Percentiles rank a stretch among this genome's conserved stretches.
phyloP scores from a whole-genome alignment of 2,797 vertebrate genomes.

The Bufotes viridis region DNA sequence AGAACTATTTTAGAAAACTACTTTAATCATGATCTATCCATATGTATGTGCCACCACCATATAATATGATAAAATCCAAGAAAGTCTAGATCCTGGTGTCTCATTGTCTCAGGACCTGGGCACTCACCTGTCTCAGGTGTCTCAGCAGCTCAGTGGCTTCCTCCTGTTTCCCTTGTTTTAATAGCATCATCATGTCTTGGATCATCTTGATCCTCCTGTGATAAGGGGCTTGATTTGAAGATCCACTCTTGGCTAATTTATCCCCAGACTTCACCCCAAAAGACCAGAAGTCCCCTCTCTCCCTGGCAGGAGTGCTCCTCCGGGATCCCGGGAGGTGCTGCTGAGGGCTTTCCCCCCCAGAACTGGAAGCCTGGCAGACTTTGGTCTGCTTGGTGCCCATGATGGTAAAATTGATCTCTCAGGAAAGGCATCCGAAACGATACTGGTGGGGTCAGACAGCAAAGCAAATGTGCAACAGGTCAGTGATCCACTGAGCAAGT shows the following conservation, averaged over 20 bases:
- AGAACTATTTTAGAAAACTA: background rate
- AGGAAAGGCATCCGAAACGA: conserved; percentile 39
- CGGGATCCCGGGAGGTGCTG: conserved; percentile 72
- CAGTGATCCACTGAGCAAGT: conserved; percentile 1
- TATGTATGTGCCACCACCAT: too few relatives aligned
- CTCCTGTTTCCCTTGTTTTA: conserved; percentile 89
- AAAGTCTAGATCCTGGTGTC: too few relatives aligned
- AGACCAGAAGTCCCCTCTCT: conserved; percentile 84
- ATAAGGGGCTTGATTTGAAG: conserved; percentile 80
- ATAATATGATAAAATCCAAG: too few relatives aligned
- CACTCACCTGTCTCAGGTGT: conserved; percentile 90
- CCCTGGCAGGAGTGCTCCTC: conserved; percentile 80
- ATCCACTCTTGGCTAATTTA: conserved; percentile 79
- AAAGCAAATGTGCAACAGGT: conserved; percentile 34
- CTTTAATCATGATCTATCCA: background rate
- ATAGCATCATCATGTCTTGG: conserved; percentile 94
- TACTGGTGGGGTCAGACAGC: conserved; percentile 17
- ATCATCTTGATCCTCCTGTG: conserved; percentile 93
- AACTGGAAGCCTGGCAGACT: conserved; percentile 74
- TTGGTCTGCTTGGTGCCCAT: conserved; percentile 94
- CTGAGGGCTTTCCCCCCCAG: conserved; percentile 79
- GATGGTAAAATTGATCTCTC: conserved; percentile 44
- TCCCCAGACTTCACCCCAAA: conserved; percentile 88
- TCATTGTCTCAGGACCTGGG: too few relatives aligned
- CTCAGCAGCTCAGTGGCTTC: conserved; percentile 91